Evolutionary conservation across 2,797 vertebrate genomes (phyloP), one percentile per base, ranked within the genome.

Genomic region (Enteromius radiatus): DNA sequence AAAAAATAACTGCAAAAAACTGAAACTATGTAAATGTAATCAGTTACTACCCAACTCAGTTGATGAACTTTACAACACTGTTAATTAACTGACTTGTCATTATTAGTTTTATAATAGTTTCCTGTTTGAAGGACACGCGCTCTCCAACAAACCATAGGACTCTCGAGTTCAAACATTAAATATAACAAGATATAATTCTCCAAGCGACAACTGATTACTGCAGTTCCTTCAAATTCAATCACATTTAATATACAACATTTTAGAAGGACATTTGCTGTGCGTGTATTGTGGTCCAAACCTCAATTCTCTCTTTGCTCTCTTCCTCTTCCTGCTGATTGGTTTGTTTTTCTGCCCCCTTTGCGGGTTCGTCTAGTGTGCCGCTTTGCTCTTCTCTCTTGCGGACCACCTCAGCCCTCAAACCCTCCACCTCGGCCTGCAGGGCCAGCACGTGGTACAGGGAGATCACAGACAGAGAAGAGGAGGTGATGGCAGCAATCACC

Each of bases 341-440:
- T 21, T 78, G 85, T 56, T 61, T 83, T 9, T 69, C 71, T 3
- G 81, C 41, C 19, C 31, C 81, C 33, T 36, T 69, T 21, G 81
- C 3, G 23, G 33, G 45, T 65, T 87, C 88, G 21, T n/a, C 71
- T 1, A 76, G 26, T 0, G 26, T 23, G 23, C 80, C 63, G 17
- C 78, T 76, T 59, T 85, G 84, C 65, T 94, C 92, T 69, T 92
- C 91, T 89, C 91, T 93, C 87, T 89, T 91, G 82, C 88, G 90
- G 74, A 61, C 87, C 43, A 93, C 85, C 83, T 97, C 93, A 0
- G 87, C 93, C 80, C 91, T 95, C 85, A 99, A 93, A 36, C 87
- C 91, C 82, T 94, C 93, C 77, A 98, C 93, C 89, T 99, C 97
- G 1, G 95, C 94, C 91, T 96, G 95, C 87, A 99, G 92, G 36